Percentiles rank a stretch among this genome's conserved stretches.
These are phyloP conservation scores for Microtus pennsylvanicus DNA, from an alignment of 2,113 vertebrate genomes.

Conservation along the genomic window DNA sequence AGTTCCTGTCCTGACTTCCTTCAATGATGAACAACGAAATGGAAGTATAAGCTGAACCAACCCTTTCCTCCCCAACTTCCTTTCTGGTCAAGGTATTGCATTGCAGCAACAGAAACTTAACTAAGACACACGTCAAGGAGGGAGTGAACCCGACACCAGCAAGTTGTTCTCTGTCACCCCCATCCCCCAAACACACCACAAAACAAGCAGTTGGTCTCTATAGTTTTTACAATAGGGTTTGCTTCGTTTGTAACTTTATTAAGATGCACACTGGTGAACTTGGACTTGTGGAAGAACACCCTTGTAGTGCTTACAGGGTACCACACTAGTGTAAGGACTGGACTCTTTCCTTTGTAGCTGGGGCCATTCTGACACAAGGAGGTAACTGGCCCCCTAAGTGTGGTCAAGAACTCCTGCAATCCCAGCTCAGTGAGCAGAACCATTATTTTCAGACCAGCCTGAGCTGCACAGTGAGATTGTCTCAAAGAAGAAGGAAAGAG, in stretches of 20 bases:
- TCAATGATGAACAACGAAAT: too few relatives aligned
- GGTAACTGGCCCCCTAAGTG: neutral
- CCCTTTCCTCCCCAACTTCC: too few relatives aligned
- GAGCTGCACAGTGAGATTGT: neutral
- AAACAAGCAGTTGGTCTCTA: neutral
- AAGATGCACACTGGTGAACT: neutral
- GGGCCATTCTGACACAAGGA: neutral
- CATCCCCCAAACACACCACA: neutral
- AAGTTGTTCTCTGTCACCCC: neutral
- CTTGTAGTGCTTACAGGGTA: neutral
- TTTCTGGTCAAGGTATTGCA: too few relatives aligned
- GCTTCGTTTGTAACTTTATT: neutral
- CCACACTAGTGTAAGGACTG: neutral
- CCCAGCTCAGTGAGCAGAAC: neutral
- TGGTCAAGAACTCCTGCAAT: neutral
- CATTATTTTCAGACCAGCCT: neutral
- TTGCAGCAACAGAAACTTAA: too few relatives aligned
- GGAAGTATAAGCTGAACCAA: too few relatives aligned
- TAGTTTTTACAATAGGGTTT: neutral
- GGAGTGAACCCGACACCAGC: neutral
- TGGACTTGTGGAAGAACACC: conserved; percentile 20
- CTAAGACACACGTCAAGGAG: neutral
- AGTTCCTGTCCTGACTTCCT: too few relatives aligned
- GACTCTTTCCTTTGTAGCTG: neutral
- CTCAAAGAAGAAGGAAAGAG: neutral